Conservation (phyloP, 2,797 vertebrate species). For the Helostoma temminkii region DNA sequence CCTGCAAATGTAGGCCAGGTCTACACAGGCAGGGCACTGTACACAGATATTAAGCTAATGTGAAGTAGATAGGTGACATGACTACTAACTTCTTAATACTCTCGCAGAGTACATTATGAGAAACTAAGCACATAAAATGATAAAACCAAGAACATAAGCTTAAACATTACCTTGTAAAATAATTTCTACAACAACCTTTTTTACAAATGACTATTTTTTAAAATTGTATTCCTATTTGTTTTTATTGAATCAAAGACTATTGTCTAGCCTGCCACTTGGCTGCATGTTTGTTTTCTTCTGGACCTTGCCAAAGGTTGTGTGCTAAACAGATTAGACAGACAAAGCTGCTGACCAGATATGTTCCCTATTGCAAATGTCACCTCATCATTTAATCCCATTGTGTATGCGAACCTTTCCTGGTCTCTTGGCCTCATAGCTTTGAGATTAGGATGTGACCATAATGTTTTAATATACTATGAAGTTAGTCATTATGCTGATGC, state of each 20-base stretch:
- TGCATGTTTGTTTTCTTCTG: slow-evolving; percentile 54
- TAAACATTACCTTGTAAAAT: neutral
- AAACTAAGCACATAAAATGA: neutral
- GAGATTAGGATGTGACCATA: slow-evolving; percentile 33
- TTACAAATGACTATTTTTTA: too few relatives aligned
- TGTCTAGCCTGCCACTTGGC: slow-evolving; percentile 39
- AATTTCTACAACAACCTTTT: neutral
- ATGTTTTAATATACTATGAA: slow-evolving; percentile 14
- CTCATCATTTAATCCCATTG: slow-evolving; percentile 72
- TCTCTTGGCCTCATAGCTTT: slow-evolving; percentile 25
- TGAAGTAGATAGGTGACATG: slow-evolving; percentile 33
- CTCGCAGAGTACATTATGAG: neutral
- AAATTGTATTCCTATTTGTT: too few relatives aligned
- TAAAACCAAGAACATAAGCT: neutral
- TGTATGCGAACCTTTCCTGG: slow-evolving; percentile 43
- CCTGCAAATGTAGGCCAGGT: slow-evolving; percentile 2
- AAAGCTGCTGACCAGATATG: slow-evolving; percentile 84
- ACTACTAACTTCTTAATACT: neutral
- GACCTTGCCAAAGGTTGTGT: slow-evolving; percentile 70
- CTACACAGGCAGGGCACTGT: neutral
- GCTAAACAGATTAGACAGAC: slow-evolving; percentile 76
- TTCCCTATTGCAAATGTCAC: slow-evolving; percentile 77
- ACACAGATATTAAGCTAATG: slow-evolving; percentile 22
- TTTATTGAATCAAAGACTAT: too few relatives aligned
- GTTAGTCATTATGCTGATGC: neutral